Evolutionary conservation across 92 coral and sea anemone genomes (phyloP).

Genomic region (Zoanthus sansibaricus): DNA sequence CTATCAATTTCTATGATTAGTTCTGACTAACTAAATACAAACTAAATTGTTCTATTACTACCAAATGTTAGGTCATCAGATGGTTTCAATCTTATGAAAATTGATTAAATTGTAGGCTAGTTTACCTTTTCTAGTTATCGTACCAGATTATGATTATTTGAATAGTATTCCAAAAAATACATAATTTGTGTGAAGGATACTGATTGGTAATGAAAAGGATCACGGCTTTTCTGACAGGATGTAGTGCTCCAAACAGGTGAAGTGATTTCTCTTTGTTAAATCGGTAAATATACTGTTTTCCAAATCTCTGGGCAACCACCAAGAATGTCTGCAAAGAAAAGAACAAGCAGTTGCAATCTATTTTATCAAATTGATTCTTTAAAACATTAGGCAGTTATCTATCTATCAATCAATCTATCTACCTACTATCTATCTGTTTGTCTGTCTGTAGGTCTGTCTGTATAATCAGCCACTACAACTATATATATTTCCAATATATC

Average conservation of each 20-base stretch:
- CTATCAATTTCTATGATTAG: no score
- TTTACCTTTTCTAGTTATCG: no score
- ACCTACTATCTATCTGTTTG: not conserved
- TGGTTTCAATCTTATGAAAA: no score
- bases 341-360: not conserved
- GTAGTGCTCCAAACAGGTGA: conserved; percentile 82
- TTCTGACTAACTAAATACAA: no score
- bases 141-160: no score
- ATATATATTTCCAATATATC: no score
- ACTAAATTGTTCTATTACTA: no score
- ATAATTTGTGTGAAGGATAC: conserved; percentile 78
- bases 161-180: not conserved
- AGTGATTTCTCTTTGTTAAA: conserved; percentile 93
- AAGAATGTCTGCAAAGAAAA: conserved; percentile 85
- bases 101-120: no score
- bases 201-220: conserved; percentile 89
- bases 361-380: not conserved
- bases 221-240: conserved; percentile 80
- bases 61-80: no score
- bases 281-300: conserved; percentile 92
- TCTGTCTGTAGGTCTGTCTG: not conserved
- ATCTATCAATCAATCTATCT: not conserved
- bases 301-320: conserved; percentile 87
- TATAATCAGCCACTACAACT: no score
- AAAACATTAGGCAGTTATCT: not conserved